phyloP scores from a whole-genome alignment of 2,888 invertebrate genomes.

The Cactoblastis cactorum region DNA sequence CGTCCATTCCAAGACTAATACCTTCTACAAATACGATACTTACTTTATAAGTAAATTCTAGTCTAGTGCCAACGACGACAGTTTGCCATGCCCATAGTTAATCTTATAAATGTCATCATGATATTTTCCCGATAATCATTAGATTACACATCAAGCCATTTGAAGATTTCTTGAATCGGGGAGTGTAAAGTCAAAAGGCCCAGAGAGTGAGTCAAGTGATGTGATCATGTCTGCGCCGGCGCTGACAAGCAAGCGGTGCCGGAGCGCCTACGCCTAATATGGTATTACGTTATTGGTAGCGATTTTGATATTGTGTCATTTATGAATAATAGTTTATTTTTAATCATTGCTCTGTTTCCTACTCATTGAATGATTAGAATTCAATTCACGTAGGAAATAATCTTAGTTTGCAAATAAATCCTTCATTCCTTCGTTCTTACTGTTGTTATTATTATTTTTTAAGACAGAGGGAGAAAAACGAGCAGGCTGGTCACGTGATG shows the following conservation, averaged over 20 bases:
- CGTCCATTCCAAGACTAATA: no score
- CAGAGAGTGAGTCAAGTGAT: constrained; percentile 18
- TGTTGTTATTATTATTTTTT: no score
- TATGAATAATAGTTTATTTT: neutral
- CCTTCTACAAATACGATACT: no score
- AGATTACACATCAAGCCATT: constrained; percentile 17
- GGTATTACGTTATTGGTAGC: constrained; percentile 6
- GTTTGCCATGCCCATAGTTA: neutral
- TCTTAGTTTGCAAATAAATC: neutral
- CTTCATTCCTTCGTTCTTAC: no score
- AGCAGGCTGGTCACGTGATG: no score
- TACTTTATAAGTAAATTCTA: no score
- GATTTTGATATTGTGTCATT: neutral
- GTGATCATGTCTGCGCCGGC: constrained; percentile 15
- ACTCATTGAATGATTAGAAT: neutral
- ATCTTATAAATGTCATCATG: neutral
- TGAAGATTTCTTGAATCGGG: constrained; percentile 14
- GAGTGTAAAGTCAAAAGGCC: constrained; percentile 14
- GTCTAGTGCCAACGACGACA: neutral
- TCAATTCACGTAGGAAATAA: no score
- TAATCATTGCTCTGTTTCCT: neutral
- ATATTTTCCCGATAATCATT: constrained; percentile 7
- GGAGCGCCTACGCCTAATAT: constrained; percentile 14
- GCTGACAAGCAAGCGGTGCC: constrained; percentile 11
- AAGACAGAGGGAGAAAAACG: no score